Conservation (phyloP, 1,140 invertebrate species). For the Ladona fulva region DNA sequence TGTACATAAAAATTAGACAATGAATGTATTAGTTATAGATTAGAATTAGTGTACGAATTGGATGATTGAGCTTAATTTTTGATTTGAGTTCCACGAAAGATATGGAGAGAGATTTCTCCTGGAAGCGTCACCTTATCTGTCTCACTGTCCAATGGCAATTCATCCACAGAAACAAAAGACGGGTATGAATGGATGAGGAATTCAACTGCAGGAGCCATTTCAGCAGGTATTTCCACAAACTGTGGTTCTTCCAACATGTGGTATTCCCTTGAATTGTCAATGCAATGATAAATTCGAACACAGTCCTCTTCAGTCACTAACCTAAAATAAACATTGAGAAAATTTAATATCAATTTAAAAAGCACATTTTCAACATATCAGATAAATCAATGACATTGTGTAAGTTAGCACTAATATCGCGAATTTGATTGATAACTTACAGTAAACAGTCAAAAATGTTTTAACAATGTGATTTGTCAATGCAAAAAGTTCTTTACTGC, state of each 20-base stretch:
- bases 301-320: slow-evolving; percentile 57
- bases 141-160: slow-evolving; percentile 54
- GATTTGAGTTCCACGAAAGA: neutral
- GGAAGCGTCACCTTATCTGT: slow-evolving; percentile 51
- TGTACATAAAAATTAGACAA: no score
- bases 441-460: no score
- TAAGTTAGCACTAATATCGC: no score
- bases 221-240: slow-evolving; percentile 61
- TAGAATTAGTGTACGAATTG: neutral
- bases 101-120: slow-evolving; percentile 12
- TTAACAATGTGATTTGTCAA: no score
- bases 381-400: no score
- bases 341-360: no score
- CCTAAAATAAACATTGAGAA: slow-evolving; percentile 40
- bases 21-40: no score
- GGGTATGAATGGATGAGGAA: slow-evolving; percentile 66
- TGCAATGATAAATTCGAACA: slow-evolving; percentile 64
- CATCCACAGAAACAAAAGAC: slow-evolving; percentile 57
- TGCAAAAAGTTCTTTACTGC: no score
- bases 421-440: no score
- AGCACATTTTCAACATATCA: no score
- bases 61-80: slow-evolving; percentile 14
- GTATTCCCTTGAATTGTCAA: slow-evolving; percentile 75
- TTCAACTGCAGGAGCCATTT: slow-evolving; percentile 57
- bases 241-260: slow-evolving; percentile 64